Evolutionary conservation across 2,113 vertebrate species (phyloP).

Genomic region (Aleadryas rufinucha): DNA sequence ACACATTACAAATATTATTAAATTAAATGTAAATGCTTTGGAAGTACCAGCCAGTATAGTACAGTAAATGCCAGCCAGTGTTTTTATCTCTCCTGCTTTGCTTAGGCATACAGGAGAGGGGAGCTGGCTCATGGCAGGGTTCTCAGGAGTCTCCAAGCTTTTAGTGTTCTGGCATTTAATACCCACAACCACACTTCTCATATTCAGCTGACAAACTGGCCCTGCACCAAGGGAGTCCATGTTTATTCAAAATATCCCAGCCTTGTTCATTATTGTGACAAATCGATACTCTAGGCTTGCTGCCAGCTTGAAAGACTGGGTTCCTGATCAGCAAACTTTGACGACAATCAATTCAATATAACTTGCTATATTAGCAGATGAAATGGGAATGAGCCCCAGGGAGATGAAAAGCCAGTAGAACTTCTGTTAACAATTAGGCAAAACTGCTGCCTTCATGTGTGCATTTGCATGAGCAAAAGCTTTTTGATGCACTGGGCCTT

Average conservation of each 20-base stretch:
- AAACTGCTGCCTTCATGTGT: neutral
- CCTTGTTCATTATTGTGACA: constrained; percentile 8
- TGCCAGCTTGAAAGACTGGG: constrained; percentile 4
- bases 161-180: neutral
- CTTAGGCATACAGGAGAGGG: neutral
- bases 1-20: neutral
- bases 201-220: neutral
- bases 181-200: neutral
- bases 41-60: too few species aligned
- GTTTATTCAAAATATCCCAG: constrained; percentile 30
- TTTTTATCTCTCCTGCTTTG: neutral
- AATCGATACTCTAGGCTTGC: constrained; percentile 1
- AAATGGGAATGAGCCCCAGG: neutral
- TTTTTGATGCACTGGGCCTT: neutral
- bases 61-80: neutral
- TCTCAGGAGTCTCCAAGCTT: neutral
- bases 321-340: constrained; percentile 14
- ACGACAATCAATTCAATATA: neutral
- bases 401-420: neutral
- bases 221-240: neutral
- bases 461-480: neutral
- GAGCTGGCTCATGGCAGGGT: neutral
- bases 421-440: constrained; percentile 1
- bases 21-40: constrained; percentile 9
- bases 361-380: neutral